Evolutionary conservation across 1,140 invertebrate genomes (phyloP), one percentile per base, ranked within the genome.

Genomic region (Gryon sp.): DNA sequence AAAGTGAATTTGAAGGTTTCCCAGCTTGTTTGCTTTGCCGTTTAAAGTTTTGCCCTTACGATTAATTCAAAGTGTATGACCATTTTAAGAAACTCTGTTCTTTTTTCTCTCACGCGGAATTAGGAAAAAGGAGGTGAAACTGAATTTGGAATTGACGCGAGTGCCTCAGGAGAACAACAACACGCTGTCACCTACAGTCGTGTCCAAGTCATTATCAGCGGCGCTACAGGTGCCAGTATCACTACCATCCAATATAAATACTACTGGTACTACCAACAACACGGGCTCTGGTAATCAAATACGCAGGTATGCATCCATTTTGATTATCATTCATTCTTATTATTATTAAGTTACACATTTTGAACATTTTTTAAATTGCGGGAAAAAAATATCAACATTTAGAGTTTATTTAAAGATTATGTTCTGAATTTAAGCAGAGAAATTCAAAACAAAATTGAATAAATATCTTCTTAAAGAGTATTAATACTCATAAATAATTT

Each of bases 241-340:
- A n/a, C n/a, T n/a, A 12, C 82, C 87, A 2, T 81, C 87, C n/a
- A 89, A 82, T 34, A 86, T 89, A 32, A 83, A 85, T 60, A 78
- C 86, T 48, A 82, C 84, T 60, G 85, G 85, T 22, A 87, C 82
- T 24, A 80, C 88, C n/a, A 89, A 88, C 40, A 91, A 87, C 77
- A 89, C 90, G 9, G 86, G 87, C 12, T 88, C 90, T 53, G 88
- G 87, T 57, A 91, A 90, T 78, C 90, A 90, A 75, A 89, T 92
- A 76, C 90, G 91, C 85, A 92, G 91, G 91, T 92, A 89, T 2
- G 7, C 5, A 46, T 68, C 9, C 2, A 16, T 59, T 50, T 46
- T 16, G 30, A 53, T 36, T 50, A 22, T 28, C 20, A 2, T 22
- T 7, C 45, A 26, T 53, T 66, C 2, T 48, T 50, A 24, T 24